A percentile compares a stretch with the other conserved stretches of the same genome.
These are phyloP conservation scores for Leucoraja ocellata DNA, from an alignment of 2,797 vertebrate species.

Conservation along the genomic window DNA sequence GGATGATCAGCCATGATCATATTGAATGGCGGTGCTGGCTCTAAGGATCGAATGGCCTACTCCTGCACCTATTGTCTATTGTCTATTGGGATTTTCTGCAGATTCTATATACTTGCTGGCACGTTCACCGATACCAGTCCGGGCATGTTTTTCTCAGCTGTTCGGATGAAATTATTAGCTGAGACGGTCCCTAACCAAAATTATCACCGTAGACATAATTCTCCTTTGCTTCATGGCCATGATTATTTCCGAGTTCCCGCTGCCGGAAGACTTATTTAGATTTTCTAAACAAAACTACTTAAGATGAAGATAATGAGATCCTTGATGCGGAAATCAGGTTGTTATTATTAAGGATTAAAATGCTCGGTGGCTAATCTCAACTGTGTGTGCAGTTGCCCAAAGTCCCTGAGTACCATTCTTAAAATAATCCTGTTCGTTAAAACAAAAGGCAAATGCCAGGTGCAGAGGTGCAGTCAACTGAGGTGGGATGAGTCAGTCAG, in stretches of 20 bases:
- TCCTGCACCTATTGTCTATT: too few relatives aligned
- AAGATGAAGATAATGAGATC: conserved; percentile 10
- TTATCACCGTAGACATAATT: not conserved
- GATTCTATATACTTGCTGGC: too few relatives aligned
- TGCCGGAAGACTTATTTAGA: not conserved
- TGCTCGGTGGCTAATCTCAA: not conserved
- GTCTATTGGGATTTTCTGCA: too few relatives aligned
- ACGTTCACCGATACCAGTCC: not conserved
- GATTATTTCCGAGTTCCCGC: not conserved
- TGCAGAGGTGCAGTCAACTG: not conserved
- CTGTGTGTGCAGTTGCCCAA: not conserved
- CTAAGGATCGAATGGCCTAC: too few relatives aligned
- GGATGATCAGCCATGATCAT: too few relatives aligned
- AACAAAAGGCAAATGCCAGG: not conserved
- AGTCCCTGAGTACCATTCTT: not conserved
- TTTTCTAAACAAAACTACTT: conserved; percentile 5
- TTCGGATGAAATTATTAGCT: not conserved
- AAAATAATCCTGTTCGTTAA: not conserved
- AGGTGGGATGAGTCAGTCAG: too few relatives aligned
- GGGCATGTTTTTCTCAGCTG: not conserved
- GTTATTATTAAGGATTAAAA: conserved; percentile 32
- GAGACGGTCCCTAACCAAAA: not conserved
- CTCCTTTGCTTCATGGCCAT: not conserved
- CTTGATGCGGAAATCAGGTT: conserved; percentile 30
- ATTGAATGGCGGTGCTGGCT: too few relatives aligned